Percentiles rank a stretch among this genome's conserved stretches.
Evolutionary conservation across 2,888 invertebrate genomes (phyloP).

Genomic region (Apodemia duryi): DNA sequence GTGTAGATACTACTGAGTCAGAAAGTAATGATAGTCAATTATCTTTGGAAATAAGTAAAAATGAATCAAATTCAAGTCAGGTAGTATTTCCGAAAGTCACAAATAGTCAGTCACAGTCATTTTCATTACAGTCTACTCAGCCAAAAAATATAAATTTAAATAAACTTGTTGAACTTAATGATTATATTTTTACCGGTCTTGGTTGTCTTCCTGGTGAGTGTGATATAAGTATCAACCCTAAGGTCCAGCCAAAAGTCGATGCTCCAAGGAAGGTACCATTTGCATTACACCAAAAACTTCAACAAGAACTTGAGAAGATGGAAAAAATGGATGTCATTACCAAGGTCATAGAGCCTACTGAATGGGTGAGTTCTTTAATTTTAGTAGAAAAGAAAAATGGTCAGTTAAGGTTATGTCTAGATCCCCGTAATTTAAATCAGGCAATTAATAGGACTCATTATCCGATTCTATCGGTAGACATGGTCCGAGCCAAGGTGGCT

Average conservation of each 20-base stretch:
- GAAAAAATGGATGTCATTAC: conserved; percentile 29
- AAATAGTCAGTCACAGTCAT: conserved; percentile 24
- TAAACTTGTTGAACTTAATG: conserved; percentile 23
- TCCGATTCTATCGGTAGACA: conserved; percentile 27
- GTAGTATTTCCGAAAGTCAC: background rate
- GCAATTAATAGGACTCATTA: conserved; percentile 28
- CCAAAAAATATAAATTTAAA: conserved; percentile 21
- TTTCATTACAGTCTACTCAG: conserved; percentile 1
- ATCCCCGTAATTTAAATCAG: conserved; percentile 28
- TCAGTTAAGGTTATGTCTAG: conserved; percentile 29
- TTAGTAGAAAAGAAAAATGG: conserved; percentile 21
- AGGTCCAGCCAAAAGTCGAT: conserved; percentile 28
- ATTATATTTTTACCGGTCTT: conserved; percentile 29
- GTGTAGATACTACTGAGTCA: conserved; percentile 12
- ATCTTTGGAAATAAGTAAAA: conserved; percentile 12
- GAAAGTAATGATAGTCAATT: conserved; percentile 14
- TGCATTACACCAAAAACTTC: conserved; percentile 24
- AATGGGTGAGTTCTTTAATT: conserved; percentile 27
- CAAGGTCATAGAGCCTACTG: conserved; percentile 30
- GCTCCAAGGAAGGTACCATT: conserved; percentile 31
- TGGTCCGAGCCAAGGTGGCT: conserved; percentile 21
- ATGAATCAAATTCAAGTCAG: background rate
- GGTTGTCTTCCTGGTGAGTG: conserved; percentile 30
- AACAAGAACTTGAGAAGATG: conserved; percentile 25
- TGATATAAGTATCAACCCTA: conserved; percentile 25